These are phyloP conservation scores for Lasiurus borealis DNA, from an alignment of 2,113 vertebrate species.

Conservation along the genomic window DNA sequence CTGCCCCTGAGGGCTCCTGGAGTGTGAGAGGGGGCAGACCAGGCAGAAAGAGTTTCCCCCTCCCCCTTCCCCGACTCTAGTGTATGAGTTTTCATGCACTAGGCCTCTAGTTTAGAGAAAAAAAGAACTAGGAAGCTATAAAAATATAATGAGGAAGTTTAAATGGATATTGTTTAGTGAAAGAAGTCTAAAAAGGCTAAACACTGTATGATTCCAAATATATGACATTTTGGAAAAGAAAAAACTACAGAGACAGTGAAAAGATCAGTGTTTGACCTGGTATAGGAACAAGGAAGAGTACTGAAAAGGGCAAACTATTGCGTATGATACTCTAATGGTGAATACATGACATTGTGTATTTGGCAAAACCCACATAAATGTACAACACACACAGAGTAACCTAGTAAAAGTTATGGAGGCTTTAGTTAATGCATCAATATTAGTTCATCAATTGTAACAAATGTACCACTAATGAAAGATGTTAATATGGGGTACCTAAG, in stretches of 20 bases:
- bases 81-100: too few species aligned
- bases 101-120: background rate
- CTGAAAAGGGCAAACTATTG: background rate
- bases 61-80: too few species aligned
- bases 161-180: conserved; percentile 1
- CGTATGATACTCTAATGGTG: background rate
- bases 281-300: background rate
- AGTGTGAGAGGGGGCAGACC: too few species aligned
- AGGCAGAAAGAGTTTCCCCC: too few species aligned
- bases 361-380: background rate
- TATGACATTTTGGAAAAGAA: background rate
- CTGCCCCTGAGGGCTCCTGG: too few species aligned
- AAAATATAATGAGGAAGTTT: background rate
- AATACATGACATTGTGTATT: background rate
- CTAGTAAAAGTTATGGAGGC: background rate
- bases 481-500: background rate
- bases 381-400: background rate
- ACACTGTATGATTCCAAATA: background rate
- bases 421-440: background rate
- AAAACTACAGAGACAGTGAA: background rate
- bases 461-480: background rate
- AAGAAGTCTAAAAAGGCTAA: background rate
- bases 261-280: background rate
- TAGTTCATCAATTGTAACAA: background rate
- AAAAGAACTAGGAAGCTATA: background rate